Evolutionary conservation across 2,797 vertebrate genomes (phyloP), one percentile per base, ranked within the genome.

Genomic region (Enteromius trimaculatus): DNA sequence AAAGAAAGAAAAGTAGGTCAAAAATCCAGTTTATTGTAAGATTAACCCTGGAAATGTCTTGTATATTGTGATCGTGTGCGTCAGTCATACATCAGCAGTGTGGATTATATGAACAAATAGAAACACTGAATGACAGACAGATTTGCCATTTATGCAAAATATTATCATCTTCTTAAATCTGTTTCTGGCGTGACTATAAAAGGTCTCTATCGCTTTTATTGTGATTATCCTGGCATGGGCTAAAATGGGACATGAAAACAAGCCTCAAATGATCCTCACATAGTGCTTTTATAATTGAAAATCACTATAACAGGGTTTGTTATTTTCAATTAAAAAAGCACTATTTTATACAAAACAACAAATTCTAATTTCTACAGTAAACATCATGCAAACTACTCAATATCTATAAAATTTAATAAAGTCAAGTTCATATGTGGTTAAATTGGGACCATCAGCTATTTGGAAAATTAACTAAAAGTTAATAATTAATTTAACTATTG

Each of bases 151-250:
- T 81, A 69, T 75, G 58, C 34, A 11, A 77, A 80, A 84, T 81
- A 81, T 84, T 70, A 55, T 82, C 60, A 75, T 75, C 58, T 80
- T 66, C 26, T 64, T 62, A 75, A 77, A 81, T 85, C 80, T 74
- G 75, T 72, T 62, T 79, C 44, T 77, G 58, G 58, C 78, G 51
- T 84, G 66, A 86, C 60, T 64, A 47, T 68, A 69, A 49, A 64
- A 47, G 58, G n/a, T 70, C 80, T 70, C 55, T 71, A 79, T 82
- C 2, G 31, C 47, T 77, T 83, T 85, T 82, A 80, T 76, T 47
- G 39, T 53, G 71, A 76, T 81, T 69, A 85, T 44, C 23, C 60
- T 77, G 62, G 16, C 21, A 21, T 26, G 58, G 65, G 34, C 14
- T 60, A 60, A 83, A 34, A 81, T 34, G 6, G 70, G 55, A 65